phyloP scores from a whole-genome alignment of 2,797 vertebrate species.

The Typhlichthys eigenmanni region DNA sequence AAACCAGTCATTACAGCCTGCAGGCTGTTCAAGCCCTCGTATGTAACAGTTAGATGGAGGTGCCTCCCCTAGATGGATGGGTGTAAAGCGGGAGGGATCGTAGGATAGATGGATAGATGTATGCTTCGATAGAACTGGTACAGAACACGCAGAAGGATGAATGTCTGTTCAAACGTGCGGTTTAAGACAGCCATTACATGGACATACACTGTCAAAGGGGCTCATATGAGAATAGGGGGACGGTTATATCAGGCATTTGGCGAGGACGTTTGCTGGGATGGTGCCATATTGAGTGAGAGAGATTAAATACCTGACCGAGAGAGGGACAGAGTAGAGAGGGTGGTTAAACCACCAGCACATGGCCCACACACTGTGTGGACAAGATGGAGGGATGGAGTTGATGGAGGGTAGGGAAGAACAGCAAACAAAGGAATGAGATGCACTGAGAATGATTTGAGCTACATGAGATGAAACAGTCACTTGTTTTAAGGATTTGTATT shows the following conservation, averaged over 20 bases:
- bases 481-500: too few relatives aligned
- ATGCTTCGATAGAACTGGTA: neutral
- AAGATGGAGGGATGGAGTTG: neutral
- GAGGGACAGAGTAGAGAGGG: neutral
- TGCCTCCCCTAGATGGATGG: conserved; percentile 8
- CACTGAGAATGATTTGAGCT: too few relatives aligned
- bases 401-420: neutral
- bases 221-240: conserved; percentile 1
- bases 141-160: neutral
- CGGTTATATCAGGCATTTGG: neutral
- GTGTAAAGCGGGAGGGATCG: conserved; percentile 14
- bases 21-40: conserved; percentile 39
- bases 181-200: conserved; percentile 1
- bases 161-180: conserved; percentile 16
- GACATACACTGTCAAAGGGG: neutral
- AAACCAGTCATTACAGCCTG: conserved; percentile 50
- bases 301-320: neutral
- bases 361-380: neutral
- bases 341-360: neutral
- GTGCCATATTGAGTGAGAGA: neutral
- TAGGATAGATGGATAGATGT: neutral
- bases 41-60: conserved; percentile 30
- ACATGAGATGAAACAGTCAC: too few relatives aligned
- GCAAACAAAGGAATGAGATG: neutral
- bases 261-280: too few relatives aligned